Evolutionary conservation across 2,113 vertebrate genomes (phyloP).

Genomic region (Barnardius zonarius): DNA sequence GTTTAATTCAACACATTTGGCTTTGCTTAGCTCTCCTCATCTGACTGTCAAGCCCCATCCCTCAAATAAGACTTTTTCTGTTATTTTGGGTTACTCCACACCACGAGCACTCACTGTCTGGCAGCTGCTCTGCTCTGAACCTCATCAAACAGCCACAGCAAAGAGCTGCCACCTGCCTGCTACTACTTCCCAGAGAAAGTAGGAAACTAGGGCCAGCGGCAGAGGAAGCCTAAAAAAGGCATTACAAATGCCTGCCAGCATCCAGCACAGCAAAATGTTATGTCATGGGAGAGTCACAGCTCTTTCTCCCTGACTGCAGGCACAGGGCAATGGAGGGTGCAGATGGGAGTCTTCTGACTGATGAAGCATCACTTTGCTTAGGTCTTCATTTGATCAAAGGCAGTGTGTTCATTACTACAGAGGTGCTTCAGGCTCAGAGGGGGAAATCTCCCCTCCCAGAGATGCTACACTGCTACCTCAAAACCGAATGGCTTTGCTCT

Average conservation of each 20-base stretch:
- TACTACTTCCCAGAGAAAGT: background rate
- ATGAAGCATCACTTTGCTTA: background rate
- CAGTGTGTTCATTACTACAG: background rate
- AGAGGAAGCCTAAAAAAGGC: background rate
- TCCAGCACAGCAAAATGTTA: background rate
- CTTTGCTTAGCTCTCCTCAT: background rate
- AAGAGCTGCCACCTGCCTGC: background rate
- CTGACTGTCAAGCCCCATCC: background rate
- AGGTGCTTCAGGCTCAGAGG: background rate
- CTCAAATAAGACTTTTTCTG: background rate
- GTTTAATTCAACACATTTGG: background rate
- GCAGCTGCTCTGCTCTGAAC: background rate
- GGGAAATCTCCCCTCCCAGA: background rate
- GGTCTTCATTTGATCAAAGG: slow-evolving; percentile 35
- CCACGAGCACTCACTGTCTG: background rate
- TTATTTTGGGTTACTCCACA: background rate
- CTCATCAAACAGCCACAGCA: background rate
- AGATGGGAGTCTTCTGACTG: background rate
- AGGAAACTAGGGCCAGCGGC: background rate
- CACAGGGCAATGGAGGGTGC: background rate
- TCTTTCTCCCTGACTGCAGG: background rate
- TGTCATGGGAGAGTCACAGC: background rate
- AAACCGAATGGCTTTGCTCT: background rate
- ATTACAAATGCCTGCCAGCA: background rate
- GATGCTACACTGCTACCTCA: background rate